phyloP scores from a whole-genome alignment of 2,113 vertebrate species.

The Macaca fascicularis region DNA sequence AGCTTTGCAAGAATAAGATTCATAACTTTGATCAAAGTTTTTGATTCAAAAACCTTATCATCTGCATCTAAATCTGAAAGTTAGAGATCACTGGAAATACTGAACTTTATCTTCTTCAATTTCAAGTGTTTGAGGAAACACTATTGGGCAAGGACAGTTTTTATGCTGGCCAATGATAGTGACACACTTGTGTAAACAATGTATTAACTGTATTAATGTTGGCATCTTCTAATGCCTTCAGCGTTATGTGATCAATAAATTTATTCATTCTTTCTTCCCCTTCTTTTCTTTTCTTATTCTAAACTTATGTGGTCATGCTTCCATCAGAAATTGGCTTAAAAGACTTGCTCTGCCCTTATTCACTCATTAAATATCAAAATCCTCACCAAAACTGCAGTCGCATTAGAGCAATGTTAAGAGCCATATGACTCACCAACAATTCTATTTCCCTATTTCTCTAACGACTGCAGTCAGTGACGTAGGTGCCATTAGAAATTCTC shows the following conservation, averaged over 20 bases:
- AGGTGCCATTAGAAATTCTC: neutral
- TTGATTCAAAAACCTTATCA: neutral
- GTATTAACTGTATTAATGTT: neutral
- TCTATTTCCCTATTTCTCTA: neutral
- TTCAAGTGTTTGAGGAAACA: neutral
- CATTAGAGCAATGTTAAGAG: neutral
- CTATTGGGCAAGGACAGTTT: neutral
- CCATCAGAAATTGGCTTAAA: neutral
- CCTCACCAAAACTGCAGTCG: neutral
- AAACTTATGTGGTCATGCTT: neutral
- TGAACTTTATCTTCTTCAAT: neutral
- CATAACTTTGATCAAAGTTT: slow-evolving; percentile 9
- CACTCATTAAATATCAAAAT: slow-evolving; percentile 19
- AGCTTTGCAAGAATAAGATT: neutral
- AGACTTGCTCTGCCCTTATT: neutral
- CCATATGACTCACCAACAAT: neutral
- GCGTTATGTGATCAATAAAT: neutral
- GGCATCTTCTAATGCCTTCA: neutral
- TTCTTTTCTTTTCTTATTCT: neutral
- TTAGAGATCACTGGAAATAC: neutral
- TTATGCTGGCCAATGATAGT: neutral
- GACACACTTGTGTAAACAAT: neutral
- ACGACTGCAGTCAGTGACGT: neutral
- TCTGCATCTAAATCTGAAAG: neutral
- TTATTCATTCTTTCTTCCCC: neutral